Evolutionary conservation across 2,888 invertebrate genomes (phyloP), one percentile per base, ranked within the genome.

Genomic region (Amiota minor): DNA sequence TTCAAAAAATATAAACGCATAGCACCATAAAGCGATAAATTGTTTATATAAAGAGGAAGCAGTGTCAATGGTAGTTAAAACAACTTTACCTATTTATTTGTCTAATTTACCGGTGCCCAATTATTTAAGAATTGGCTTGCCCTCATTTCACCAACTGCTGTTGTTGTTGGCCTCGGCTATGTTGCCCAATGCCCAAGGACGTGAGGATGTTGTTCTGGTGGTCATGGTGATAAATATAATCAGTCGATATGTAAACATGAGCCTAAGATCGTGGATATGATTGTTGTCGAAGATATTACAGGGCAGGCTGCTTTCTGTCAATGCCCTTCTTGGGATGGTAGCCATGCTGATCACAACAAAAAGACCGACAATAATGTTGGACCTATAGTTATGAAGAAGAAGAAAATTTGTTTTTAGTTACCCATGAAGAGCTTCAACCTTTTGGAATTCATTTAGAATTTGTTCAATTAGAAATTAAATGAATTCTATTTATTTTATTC

Each of bases 301-400:
- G 96, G 97, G 69, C 97, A 98, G 88, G 96, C 95, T 72, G 95
- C 93, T 0, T 96, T 97, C 82, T 99, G 99, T 87, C 94, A 98
- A 97, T 99, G 98, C 94, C 99, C 99, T 2, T 96, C 97, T 86
- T 99, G 99, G 89, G 99, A 99, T 91, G 99, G 99, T 53, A 91
- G 95, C 76, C 99, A 99, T 90, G 96, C 93, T 67, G 88, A 92
- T 72, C 97, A 98, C 90, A 99, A 99, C 89, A 93, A 93, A 82
- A 92, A 90, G 74, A 95, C 94, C 1, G 96, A 97, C 0, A 99
- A 99, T 90, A 99, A 99, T 90, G 94, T 96, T 73, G 99, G 99
- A 11, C 99, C 99, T 0, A 91, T 97, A 55, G 93, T 98, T 61
- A 90, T 98, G 70, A 93, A 93, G 83, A 93, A 93, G 85, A n/a